Evolutionary conservation across 1,140 invertebrate genomes (phyloP).

Genomic region (Mamestra configurata): DNA sequence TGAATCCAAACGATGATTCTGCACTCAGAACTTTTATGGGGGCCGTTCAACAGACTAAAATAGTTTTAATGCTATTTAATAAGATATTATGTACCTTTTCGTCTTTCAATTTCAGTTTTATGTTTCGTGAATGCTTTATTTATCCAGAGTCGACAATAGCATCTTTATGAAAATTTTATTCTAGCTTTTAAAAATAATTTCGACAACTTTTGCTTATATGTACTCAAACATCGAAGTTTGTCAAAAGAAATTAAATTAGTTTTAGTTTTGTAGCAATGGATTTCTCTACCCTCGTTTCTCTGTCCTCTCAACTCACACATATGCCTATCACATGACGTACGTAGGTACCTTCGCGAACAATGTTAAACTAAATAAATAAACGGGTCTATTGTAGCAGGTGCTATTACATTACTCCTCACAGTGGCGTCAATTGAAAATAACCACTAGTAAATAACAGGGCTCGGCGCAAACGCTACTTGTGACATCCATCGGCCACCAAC

Average conservation of each 20-base stretch:
- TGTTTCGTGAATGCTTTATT: background rate
- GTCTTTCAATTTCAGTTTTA: background rate
- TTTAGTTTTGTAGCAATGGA: no score
- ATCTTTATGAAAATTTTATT: no score
- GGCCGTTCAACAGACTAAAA: background rate
- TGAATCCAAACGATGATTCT: conserved; percentile 18
- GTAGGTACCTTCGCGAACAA: background rate
- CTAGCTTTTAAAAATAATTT: no score
- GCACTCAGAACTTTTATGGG: background rate
- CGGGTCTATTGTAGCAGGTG: conserved; percentile 28
- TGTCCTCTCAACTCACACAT: no score
- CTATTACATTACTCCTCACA: conserved; percentile 2
- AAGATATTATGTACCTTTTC: background rate
- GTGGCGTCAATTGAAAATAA: conserved; percentile 28
- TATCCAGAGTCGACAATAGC: no score
- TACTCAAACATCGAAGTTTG: no score
- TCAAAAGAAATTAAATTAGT: no score
- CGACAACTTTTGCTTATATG: no score
- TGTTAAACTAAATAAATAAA: conserved; percentile 18
- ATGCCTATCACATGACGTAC: background rate
- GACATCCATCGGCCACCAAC: background rate
- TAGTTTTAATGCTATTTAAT: background rate
- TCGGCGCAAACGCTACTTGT: background rate
- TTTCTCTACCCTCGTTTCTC: no score
- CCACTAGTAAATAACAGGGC: conserved; percentile 9